phyloP scores from a whole-genome alignment of 2,888 invertebrate species.

The Hyppa rectilinea region DNA sequence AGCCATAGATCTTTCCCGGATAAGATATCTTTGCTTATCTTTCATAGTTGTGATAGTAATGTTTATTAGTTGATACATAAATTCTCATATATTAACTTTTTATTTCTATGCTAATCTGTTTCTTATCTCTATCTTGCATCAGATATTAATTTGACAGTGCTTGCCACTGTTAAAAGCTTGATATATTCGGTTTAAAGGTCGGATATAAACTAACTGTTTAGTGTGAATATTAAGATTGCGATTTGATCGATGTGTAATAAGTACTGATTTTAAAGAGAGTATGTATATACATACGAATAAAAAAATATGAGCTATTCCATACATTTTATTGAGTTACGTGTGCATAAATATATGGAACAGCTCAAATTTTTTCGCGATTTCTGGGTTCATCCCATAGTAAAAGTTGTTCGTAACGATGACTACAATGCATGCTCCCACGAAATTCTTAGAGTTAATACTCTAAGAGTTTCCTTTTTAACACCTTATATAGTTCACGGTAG shows the following conservation, averaged over 20 bases:
- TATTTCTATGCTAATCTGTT: constrained; percentile 49
- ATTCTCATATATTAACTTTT: constrained; percentile 25
- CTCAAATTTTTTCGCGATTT: no score
- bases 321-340: no score
- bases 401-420: no score
- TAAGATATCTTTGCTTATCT: constrained; percentile 20
- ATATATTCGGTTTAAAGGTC: constrained; percentile 50
- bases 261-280: background rate
- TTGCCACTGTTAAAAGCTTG: constrained; percentile 60
- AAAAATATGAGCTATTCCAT: no score
- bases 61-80: constrained; percentile 30
- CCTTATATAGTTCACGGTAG: background rate
- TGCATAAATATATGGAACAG: no score
- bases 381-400: no score
- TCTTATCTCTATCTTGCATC: constrained; percentile 48
- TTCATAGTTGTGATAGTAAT: constrained; percentile 21
- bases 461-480: no score
- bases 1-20: background rate
- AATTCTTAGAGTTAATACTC: no score
- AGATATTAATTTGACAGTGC: constrained; percentile 48
- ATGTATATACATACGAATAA: no score
- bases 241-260: background rate
- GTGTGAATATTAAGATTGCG: constrained; percentile 2
- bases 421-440: no score
- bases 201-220: constrained; percentile 45